phyloP scores from a whole-genome alignment of 2,888 invertebrate species.

The Camptogramma bilineatum region DNA sequence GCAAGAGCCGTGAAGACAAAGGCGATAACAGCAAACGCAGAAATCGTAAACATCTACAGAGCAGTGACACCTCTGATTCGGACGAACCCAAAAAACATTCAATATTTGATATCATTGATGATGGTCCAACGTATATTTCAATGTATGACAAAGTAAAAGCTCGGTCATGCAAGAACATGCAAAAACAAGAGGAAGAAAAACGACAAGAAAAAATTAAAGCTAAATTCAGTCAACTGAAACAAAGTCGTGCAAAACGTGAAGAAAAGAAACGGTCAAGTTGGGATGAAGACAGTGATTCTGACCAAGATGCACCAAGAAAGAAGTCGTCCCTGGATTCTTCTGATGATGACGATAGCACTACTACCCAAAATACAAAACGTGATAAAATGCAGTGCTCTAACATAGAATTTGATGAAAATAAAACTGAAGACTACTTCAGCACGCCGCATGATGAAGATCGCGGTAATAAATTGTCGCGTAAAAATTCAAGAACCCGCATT shows the following conservation, averaged over 20 bases:
- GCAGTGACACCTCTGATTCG: conserved; percentile 89
- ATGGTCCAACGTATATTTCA: conserved; percentile 95
- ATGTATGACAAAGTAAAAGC: conserved; percentile 99
- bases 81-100: conserved; percentile 95
- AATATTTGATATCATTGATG: conserved; percentile 95
- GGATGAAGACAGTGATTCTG: conserved; percentile 94
- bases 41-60: conserved; percentile 79
- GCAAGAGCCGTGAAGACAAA: conserved; percentile 82
- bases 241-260: conserved; percentile 93
- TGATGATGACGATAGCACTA: conserved; percentile 80
- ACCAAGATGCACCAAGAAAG: conserved; percentile 74
- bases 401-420: conserved; percentile 72
- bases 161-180: conserved; percentile 96
- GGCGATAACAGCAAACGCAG: conserved; percentile 71
- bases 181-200: conserved; percentile 95
- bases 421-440: conserved; percentile 79
- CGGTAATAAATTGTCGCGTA: conserved; percentile 86
- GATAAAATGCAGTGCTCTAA: conserved; percentile 77
- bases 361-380: conserved; percentile 75
- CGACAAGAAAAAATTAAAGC: conserved; percentile 94
- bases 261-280: conserved; percentile 96
- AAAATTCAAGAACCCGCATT: conserved; percentile 90
- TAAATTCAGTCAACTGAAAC: conserved; percentile 94
- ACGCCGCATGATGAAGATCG: conserved; percentile 80
- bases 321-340: conserved; percentile 83